Evolutionary conservation across 2,888 invertebrate species (phyloP).

Genomic region (Sinelater perroti): DNA sequence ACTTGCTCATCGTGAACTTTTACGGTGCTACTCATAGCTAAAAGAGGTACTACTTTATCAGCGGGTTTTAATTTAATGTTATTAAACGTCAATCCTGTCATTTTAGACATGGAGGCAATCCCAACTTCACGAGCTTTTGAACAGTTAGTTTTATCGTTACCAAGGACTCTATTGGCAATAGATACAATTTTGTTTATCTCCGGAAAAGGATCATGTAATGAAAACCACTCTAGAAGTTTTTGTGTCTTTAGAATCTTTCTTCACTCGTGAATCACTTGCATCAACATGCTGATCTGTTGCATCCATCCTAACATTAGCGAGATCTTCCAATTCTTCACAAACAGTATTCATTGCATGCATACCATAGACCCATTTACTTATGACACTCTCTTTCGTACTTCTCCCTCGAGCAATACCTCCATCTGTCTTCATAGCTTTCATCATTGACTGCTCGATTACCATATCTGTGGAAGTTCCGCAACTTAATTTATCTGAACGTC

Average conservation of each 20-base stretch:
- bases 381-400: slow-evolving; percentile 55
- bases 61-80: no score
- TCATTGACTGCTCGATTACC: slow-evolving; percentile 51
- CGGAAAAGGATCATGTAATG: no score
- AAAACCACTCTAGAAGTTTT: slow-evolving; percentile 52
- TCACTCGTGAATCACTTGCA: slow-evolving; percentile 51
- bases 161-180: no score
- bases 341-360: no score
- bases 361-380: slow-evolving; percentile 56
- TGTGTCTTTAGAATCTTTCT: slow-evolving; percentile 42
- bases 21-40: no score
- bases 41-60: no score
- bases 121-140: no score
- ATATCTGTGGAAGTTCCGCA: slow-evolving; percentile 56
- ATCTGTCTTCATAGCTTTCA: slow-evolving; percentile 55
- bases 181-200: no score
- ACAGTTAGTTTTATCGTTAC: no score
- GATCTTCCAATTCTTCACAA: slow-evolving; percentile 48
- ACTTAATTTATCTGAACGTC: slow-evolving; percentile 55
- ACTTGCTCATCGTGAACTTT: no score
- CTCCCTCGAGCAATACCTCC: slow-evolving; percentile 56
- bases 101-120: no score
- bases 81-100: no score
- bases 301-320: slow-evolving; percentile 50
- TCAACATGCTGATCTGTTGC: slow-evolving; percentile 55